A percentile compares a stretch with the other conserved stretches of the same genome.
Conservation (phyloP, 2,797 vertebrate genomes). For the Sebastes iracundus region DNA sequence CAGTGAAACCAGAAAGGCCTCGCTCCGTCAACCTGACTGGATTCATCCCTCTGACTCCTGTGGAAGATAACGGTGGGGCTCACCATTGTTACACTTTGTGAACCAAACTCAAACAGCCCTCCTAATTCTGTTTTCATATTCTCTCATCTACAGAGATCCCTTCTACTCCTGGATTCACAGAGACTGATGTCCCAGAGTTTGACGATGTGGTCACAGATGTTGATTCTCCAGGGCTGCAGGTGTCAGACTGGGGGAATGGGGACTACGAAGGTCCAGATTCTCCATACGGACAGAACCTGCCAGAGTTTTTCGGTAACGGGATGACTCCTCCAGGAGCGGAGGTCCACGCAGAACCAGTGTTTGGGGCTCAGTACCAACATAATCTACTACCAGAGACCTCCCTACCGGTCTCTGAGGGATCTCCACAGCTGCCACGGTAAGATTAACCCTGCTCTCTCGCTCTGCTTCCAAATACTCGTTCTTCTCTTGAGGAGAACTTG, state of each 20-base stretch:
- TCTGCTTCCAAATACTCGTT: neutral
- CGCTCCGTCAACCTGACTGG: slow-evolving; percentile 50
- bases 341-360: neutral
- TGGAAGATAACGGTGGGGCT: slow-evolving; percentile 39
- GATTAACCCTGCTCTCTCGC: neutral
- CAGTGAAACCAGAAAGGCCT: slow-evolving; percentile 79
- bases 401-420: neutral
- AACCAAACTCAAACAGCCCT: neutral
- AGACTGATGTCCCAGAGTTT: slow-evolving; percentile 38
- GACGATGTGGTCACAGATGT: slow-evolving; percentile 31
- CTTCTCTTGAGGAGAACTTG: neutral
- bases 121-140: neutral
- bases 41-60: slow-evolving; percentile 28
- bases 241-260: slow-evolving; percentile 29
- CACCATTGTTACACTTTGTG: neutral
- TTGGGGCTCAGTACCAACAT: slow-evolving; percentile 4
- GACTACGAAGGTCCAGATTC: neutral
- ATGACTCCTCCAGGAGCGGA: neutral
- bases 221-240: slow-evolving; percentile 18
- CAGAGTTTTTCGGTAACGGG: slow-evolving; percentile 36
- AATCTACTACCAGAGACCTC: slow-evolving; percentile 10
- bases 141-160: slow-evolving; percentile 22
- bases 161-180: slow-evolving; percentile 46
- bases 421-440: slow-evolving; percentile 62
- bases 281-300: neutral